Base-by-base conservation (phyloP, 2,888 invertebrate species). In the Pachydiplax longipennis region DNA sequence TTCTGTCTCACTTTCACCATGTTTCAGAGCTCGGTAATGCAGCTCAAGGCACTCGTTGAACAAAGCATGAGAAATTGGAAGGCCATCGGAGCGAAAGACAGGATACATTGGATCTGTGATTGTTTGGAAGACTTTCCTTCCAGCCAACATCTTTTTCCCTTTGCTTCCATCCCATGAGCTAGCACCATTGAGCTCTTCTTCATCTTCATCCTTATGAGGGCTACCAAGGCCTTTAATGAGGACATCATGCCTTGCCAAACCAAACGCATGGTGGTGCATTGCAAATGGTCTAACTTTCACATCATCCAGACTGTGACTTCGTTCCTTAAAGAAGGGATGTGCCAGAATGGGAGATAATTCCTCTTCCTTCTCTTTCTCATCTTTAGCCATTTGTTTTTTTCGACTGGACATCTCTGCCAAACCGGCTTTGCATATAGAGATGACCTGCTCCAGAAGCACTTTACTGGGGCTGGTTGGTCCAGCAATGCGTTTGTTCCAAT, bases 61-160 rank as follows among this genome's bases (percentile, higher is more conserved):
- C 0, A 97, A 94, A 10, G 96, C 96, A 92, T 96, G 96, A 0
- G 97, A 97, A 91, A 96, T 96, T 8, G 96, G 96, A 87, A 96
- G 95, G 0, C 97, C 97, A 92, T 97, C 96, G 91, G 95, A 95
- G 93, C 96, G 96, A 92, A 97, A 97, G 37, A 97, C 96, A 0
- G 97, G 97, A 94, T 96, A 97, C 91, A 95, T 95, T 1, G 98
- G 97, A 94, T 98, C 98, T 81, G 96, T 96, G 90, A 97, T 97
- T 0, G 97, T 97, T 93, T 96, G 95, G 48, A 96, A 91, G 95
- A 95, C 65, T 94, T 94, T 82, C 94, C 94, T 15, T 73, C 53
- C 65, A 90, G 83, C 5, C 37, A 81, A 48, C 73, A 81, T 18
- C n/a, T 58, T 58, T 81, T 91, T 81, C 90, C 91, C 18, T 91